Evolutionary conservation across 1,140 invertebrate species (phyloP).

Genomic region (Bombus affinis): DNA sequence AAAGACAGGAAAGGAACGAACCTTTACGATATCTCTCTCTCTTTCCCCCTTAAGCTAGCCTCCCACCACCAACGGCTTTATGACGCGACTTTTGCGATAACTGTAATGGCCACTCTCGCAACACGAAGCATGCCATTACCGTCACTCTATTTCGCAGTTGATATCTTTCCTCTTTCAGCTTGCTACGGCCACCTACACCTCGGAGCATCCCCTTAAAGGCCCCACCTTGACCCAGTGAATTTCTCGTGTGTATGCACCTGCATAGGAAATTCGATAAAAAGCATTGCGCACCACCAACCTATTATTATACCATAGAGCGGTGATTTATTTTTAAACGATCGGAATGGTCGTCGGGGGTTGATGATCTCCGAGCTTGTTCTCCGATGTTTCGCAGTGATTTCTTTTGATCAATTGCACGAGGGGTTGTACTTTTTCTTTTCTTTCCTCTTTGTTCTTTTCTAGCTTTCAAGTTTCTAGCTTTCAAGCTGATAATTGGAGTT

Average conservation of each 20-base stretch:
- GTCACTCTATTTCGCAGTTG: slow-evolving; percentile 69
- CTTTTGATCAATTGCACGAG: background rate
- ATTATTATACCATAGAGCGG: slow-evolving; percentile 26
- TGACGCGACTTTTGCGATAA: slow-evolving; percentile 64
- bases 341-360: background rate
- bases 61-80: slow-evolving; percentile 51
- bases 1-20: slow-evolving; percentile 19
- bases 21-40: slow-evolving; percentile 29
- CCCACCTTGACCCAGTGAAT: slow-evolving; percentile 57
- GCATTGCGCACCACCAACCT: background rate
- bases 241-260: slow-evolving; percentile 21
- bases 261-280: slow-evolving; percentile 47
- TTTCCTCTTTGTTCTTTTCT: background rate
- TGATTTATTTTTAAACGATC: slow-evolving; percentile 38
- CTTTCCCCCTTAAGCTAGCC: background rate
- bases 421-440: background rate
- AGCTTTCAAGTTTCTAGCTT: too few species aligned
- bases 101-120: slow-evolving; percentile 68
- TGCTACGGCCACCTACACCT: slow-evolving; percentile 19
- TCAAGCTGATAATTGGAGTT: too few species aligned
- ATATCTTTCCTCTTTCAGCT: slow-evolving; percentile 57
- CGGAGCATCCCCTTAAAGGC: slow-evolving; percentile 42
- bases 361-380: background rate
- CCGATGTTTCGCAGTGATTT: background rate
- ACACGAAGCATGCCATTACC: slow-evolving; percentile 66